phyloP scores from a whole-genome alignment of 2,113 vertebrate species.

The Malaclemys terrapin region DNA sequence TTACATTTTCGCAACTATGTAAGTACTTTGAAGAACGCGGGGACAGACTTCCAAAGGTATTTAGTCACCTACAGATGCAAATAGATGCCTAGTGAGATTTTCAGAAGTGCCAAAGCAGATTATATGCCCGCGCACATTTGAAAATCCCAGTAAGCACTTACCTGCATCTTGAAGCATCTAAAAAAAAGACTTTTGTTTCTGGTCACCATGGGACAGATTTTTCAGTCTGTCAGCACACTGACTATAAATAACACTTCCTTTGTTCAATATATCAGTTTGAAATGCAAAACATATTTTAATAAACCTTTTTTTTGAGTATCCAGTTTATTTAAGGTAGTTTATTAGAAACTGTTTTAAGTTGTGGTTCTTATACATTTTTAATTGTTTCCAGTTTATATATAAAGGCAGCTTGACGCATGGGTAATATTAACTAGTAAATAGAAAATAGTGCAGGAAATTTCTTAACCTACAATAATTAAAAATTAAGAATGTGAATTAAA shows the following conservation, averaged over 20 bases:
- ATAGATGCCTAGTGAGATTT: not conserved
- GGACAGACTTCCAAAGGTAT: not conserved
- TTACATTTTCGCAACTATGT: not conserved
- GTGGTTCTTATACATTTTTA: not conserved
- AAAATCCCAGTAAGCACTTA: not conserved
- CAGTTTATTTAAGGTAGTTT: not conserved
- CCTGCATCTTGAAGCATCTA: not conserved
- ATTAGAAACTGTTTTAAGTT: not conserved
- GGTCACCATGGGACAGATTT: not conserved
- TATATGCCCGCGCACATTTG: not conserved
- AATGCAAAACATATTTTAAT: not conserved
- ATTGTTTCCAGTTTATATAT: not conserved
- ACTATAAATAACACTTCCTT: not conserved
- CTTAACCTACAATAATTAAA: conserved; percentile 56
- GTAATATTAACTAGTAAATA: conserved; percentile 39
- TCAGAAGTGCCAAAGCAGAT: not conserved
- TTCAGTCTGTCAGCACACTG: not conserved
- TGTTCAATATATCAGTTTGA: not conserved
- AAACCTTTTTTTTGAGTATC: not conserved
- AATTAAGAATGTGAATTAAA: conserved; percentile 45
- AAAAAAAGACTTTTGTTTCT: not conserved
- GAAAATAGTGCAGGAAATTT: conserved; percentile 13
- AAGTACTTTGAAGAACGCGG: fast-evolving
- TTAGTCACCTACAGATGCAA: not conserved
- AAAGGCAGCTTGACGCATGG: conserved; percentile 31